phyloP scores from a whole-genome alignment of 2,113 vertebrate species.

The Nestor notabilis region DNA sequence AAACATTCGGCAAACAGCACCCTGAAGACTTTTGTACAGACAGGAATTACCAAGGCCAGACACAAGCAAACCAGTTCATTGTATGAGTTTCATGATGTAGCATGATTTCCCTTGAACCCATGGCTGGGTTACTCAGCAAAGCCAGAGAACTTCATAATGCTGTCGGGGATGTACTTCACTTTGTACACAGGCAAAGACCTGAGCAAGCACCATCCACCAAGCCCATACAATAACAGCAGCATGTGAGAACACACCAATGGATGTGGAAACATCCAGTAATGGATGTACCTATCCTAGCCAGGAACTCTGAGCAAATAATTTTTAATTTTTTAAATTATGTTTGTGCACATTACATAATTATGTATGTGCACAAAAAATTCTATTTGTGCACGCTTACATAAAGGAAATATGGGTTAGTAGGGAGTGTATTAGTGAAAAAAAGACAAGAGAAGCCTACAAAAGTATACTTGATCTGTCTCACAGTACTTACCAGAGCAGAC shows the following conservation, averaged over 20 bases:
- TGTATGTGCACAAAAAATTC: neutral
- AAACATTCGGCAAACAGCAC: neutral
- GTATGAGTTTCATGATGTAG: neutral
- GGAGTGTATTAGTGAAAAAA: neutral
- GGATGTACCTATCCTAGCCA: neutral
- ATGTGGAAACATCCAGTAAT: neutral
- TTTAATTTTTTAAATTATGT: neutral
- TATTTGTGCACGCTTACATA: neutral
- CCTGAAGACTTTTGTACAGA: neutral
- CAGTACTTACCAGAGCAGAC: constrained; percentile 87
- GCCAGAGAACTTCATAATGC: neutral
- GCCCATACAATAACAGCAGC: neutral
- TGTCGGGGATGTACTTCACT: neutral
- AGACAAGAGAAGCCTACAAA: neutral
- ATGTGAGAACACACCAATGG: accelerated
- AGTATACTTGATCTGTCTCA: neutral
- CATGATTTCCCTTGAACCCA: neutral
- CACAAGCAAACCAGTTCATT: neutral
- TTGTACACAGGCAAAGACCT: neutral
- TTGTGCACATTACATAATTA: neutral
- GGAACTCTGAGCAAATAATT: neutral
- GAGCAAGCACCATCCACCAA: neutral
- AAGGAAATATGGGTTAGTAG: neutral
- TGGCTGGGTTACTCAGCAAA: neutral
- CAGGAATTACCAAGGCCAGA: neutral